These are phyloP conservation scores for Zoanthus solanderi DNA, from an alignment of 92 coral and sea anemone genomes.

Conservation along the genomic window DNA sequence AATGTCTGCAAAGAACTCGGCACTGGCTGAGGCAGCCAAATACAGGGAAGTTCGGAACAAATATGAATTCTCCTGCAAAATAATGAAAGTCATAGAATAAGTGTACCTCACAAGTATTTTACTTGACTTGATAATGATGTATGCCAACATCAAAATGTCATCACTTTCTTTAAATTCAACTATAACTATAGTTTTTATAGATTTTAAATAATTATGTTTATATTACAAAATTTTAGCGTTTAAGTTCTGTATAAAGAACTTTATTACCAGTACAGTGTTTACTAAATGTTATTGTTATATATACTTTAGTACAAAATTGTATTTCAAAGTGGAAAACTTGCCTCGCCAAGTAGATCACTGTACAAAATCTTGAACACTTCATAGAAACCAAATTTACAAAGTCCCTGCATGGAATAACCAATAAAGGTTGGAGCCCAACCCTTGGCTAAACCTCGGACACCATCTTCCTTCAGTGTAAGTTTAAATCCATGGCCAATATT, in stretches of 20 bases:
- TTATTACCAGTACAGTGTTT: no score
- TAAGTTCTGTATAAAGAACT: no score
- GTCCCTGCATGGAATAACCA: constrained; percentile 99
- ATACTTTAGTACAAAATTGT: background rate
- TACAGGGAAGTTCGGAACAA: constrained; percentile 91
- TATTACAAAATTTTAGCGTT: no score
- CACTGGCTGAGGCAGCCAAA: constrained; percentile 98
- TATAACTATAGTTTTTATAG: no score
- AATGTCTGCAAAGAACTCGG: constrained; percentile 99
- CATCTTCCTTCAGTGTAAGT: constrained; percentile 85
- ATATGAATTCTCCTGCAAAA: constrained; percentile 83
- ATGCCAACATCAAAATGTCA: no score
- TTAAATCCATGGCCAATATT: constrained; percentile 86
- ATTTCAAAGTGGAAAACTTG: constrained; percentile 14
- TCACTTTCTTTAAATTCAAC: no score
- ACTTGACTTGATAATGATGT: background rate
- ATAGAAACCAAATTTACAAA: constrained; percentile 99
- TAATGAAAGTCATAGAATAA: background rate
- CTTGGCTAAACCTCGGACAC: constrained; percentile 81
- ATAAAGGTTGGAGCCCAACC: constrained; percentile 98
- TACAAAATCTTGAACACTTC: constrained; percentile 98
- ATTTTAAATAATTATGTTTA: no score
- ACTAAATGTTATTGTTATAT: no score
- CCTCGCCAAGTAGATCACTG: constrained; percentile 92
- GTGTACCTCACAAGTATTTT: background rate